Evolutionary conservation across 2,113 vertebrate species (phyloP).

Genomic region (Periophthalmus modestus): DNA sequence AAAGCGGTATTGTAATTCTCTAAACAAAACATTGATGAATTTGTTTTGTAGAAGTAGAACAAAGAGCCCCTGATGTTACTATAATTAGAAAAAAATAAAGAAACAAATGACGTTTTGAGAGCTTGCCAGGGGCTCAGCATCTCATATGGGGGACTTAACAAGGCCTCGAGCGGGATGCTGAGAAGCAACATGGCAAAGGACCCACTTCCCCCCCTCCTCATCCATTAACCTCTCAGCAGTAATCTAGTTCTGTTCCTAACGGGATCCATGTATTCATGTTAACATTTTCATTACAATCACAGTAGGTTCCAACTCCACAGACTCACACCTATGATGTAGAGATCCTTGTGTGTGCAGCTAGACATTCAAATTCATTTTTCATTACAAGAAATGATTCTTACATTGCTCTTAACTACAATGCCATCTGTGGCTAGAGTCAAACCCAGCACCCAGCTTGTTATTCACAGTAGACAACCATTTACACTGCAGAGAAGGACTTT

Average conservation of each 20-base stretch:
- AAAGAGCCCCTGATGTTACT: slow-evolving; percentile 57
- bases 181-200: slow-evolving; percentile 48
- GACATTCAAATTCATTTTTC: slow-evolving; percentile 37
- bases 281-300: slow-evolving; percentile 66
- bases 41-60: slow-evolving; percentile 41
- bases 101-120: slow-evolving; percentile 72
- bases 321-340: slow-evolving; percentile 17
- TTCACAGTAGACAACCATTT: too few relatives aligned
- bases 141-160: slow-evolving; percentile 60
- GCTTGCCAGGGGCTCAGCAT: slow-evolving; percentile 59
- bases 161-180: slow-evolving; percentile 50
- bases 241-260: slow-evolving; percentile 35
- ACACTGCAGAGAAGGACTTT: too few relatives aligned
- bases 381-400: background rate
- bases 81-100: slow-evolving; percentile 54
- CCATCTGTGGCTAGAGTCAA: too few relatives aligned
- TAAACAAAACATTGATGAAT: slow-evolving; percentile 28
- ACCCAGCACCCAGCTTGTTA: too few relatives aligned
- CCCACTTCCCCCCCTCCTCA: slow-evolving; percentile 19
- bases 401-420: background rate
- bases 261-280: slow-evolving; percentile 32
- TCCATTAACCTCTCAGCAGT: slow-evolving; percentile 47
- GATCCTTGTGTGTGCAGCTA: slow-evolving; percentile 32
- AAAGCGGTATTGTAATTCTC: background rate
- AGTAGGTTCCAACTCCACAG: slow-evolving; percentile 33